These are phyloP conservation scores for Amphimedon queenslandica DNA, from an alignment of 37 sponge, comb jelly and placozoan genomes.

Conservation along the genomic window DNA sequence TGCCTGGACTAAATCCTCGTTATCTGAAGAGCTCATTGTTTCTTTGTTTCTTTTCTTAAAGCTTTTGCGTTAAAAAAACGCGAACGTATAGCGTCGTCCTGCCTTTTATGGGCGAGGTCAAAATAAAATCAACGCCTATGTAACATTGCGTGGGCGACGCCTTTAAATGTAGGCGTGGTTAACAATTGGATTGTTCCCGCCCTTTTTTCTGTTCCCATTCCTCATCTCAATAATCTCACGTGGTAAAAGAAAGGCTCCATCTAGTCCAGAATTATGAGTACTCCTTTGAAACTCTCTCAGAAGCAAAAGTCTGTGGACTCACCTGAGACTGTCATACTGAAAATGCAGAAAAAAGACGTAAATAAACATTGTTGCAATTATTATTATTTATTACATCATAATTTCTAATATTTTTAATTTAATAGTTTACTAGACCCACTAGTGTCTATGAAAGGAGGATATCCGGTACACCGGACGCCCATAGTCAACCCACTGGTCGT, in stretches of 20 bases:
- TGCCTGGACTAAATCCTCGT: slow-evolving; percentile 27
- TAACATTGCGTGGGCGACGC: background rate
- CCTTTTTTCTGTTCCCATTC: no score
- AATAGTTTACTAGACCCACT: background rate
- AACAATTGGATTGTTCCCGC: background rate
- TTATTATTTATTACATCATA: no score
- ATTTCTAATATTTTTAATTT: no score
- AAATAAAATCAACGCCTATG: background rate
- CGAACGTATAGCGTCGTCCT: no score
- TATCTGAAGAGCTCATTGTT: no score
- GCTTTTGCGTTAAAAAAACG: no score
- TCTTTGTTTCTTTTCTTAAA: no score
- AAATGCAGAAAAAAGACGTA: background rate
- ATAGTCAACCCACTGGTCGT: background rate
- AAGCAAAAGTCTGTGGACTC: background rate
- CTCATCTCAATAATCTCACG: no score
- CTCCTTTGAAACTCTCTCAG: no score
- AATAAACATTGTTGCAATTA: background rate
- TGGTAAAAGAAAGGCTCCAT: background rate
- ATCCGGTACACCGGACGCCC: background rate
- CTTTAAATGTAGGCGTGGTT: background rate
- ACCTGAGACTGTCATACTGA: background rate
- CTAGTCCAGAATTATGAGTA: background rate
- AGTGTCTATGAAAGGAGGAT: background rate
- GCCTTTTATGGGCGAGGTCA: no score